Conservation (phyloP, 2,888 invertebrate genomes). For the Cetonia aurata region DNA sequence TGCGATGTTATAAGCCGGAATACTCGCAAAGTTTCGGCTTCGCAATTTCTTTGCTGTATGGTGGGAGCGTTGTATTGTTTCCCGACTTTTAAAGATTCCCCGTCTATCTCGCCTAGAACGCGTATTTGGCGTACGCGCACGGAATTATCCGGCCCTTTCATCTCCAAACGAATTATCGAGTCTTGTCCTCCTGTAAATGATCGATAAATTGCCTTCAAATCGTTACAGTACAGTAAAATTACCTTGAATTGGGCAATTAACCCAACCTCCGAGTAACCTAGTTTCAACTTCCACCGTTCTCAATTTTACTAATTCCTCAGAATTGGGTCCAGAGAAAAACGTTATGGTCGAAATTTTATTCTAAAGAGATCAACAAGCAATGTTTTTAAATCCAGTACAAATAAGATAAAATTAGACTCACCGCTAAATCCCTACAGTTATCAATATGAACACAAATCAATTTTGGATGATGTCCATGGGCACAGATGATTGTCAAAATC, state of each 20-base stretch:
- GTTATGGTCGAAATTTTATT: constrained; percentile 89
- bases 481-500: constrained; percentile 79
- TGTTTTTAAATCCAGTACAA: constrained; percentile 22
- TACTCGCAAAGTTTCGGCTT: constrained; percentile 91
- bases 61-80: constrained; percentile 70
- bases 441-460: constrained; percentile 92
- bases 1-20: constrained; percentile 93
- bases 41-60: constrained; percentile 89
- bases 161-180: constrained; percentile 80
- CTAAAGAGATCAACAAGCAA: constrained; percentile 68
- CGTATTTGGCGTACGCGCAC: constrained; percentile 89
- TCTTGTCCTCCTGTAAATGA: constrained; percentile 52
- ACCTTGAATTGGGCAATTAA: constrained; percentile 86
- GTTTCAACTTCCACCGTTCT: constrained; percentile 90
- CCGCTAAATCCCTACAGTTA: constrained; percentile 92
- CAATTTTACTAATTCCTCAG: constrained; percentile 85
- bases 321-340: constrained; percentile 86
- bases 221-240: constrained; percentile 49
- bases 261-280: constrained; percentile 84
- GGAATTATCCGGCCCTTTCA: constrained; percentile 93
- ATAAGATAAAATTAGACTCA: constrained; percentile 64
- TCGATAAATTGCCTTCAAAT: not conserved
- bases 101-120: constrained; percentile 75
- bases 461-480: constrained; percentile 75
- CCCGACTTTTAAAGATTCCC: constrained; percentile 69